Evolutionary conservation across 1,140 invertebrate species (phyloP), one percentile per base, ranked within the genome.

Genomic region (Onthophagus taurus): DNA sequence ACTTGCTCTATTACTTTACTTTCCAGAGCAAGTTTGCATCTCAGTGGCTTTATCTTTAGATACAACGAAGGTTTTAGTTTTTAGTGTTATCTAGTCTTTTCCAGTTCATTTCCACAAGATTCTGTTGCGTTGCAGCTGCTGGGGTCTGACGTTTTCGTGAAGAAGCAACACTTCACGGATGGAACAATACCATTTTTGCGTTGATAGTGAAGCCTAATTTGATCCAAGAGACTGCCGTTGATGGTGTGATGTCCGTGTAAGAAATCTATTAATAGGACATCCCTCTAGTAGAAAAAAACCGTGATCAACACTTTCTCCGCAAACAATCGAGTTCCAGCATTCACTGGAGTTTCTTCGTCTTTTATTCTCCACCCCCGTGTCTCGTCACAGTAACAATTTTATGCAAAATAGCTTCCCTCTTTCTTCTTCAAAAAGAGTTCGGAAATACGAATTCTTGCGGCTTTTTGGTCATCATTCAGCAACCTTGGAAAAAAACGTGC

Each of bases 191-290:
- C n/a, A n/a, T n/a, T 26, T 26, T 26, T 26, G 24, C 24, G 24
- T 26, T n/a, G 24, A n/a, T n/a, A 26, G 7, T 26, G 24, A 26
- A 26, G 24, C n/a, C 24, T 26, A 26, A 26, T n/a, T 26, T 26
- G 7, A 26, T n/a, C 24, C 24, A n/a, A n/a, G n/a, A 26, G 24
- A n/a, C 24, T n/a, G 24, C 6, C 31, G 31, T 34, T 34, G 31
- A 34, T 8, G 31, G 31, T 34, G 6, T 34, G 31, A 34, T 13
- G 14, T 34, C 14, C 11, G 6, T 34, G 24, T 29, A 34, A 34
- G 31, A 34, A 34, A 34, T 34, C 31, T 14, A 34, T 6, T 13
- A 34, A 14, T 34, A 34, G 31, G 31, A 34, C 24, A 29, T 34
- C 31, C 31, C 31, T 34, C 14, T 13, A 8, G 14, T 8, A 6